A percentile compares a stretch with the other conserved stretches of the same genome.
These are phyloP conservation scores for Brachymystax lenok DNA, from an alignment of 2,797 vertebrate species.

Conservation along the genomic window DNA sequence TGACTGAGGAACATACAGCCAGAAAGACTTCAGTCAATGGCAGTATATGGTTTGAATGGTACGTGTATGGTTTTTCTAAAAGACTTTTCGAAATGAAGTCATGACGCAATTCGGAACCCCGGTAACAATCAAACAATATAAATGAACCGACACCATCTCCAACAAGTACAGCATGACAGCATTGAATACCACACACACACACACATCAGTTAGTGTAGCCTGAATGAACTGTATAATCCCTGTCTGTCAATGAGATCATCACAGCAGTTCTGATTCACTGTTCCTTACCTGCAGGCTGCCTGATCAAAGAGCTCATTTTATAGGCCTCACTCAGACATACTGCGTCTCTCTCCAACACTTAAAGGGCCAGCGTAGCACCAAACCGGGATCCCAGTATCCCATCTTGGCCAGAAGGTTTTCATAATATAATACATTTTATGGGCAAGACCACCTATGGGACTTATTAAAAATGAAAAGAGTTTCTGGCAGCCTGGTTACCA, in stretches of 20 bases:
- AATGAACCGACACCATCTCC: neutral
- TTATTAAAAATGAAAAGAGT: constrained; percentile 77
- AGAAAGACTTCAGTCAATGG: neutral
- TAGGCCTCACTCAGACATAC: constrained; percentile 18
- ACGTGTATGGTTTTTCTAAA: neutral
- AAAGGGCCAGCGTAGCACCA: constrained; percentile 7
- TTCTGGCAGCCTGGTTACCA: constrained; percentile 74
- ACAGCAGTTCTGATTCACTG: constrained; percentile 5
- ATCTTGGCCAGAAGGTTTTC: constrained; percentile 27
- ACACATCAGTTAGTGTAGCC: constrained; percentile 1
- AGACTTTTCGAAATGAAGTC: neutral
- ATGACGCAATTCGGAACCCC: neutral
- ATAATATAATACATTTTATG: constrained; percentile 70
- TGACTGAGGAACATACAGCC: too few relatives aligned
- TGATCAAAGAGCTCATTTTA: constrained; percentile 20
- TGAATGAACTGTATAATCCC: neutral
- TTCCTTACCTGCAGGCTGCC: constrained; percentile 12
- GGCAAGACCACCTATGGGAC: constrained; percentile 72
- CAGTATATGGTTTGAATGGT: neutral
- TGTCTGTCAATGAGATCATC: neutral
- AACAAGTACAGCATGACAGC: constrained; percentile 1
- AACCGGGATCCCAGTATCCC: neutral
- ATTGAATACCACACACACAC: constrained; percentile 2
- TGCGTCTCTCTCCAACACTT: constrained; percentile 12
- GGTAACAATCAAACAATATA: neutral